Evolutionary conservation across 2,113 vertebrate species (phyloP).

Genomic region (Gnathonemus longibarbis): DNA sequence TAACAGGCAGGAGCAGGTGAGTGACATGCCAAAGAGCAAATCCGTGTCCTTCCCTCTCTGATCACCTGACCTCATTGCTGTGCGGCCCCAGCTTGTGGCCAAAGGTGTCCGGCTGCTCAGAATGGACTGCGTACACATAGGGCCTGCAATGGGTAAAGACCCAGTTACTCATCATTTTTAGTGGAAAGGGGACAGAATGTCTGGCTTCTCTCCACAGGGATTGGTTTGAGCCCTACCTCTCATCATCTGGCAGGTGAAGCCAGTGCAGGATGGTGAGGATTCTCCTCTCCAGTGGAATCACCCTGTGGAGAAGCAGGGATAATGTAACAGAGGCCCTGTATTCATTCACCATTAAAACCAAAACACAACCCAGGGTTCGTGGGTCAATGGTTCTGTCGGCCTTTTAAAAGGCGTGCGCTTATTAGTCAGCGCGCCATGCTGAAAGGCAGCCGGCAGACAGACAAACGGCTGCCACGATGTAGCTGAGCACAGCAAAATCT

Average conservation of each 20-base stretch:
- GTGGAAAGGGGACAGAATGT: neutral
- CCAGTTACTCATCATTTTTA: neutral
- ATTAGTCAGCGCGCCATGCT: neutral
- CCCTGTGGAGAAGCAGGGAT: slow-evolving; percentile 50
- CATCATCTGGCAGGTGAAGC: slow-evolving; percentile 76
- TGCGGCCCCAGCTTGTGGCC: slow-evolving; percentile 88
- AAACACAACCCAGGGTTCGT: neutral
- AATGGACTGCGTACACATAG: slow-evolving; percentile 90
- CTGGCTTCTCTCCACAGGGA: neutral
- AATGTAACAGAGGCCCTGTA: neutral
- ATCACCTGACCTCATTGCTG: slow-evolving; percentile 77
- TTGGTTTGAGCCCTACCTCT: slow-evolving; percentile 61
- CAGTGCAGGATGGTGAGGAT: slow-evolving; percentile 86
- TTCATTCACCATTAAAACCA: neutral
- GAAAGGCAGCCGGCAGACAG: neutral
- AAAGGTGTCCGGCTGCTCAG: slow-evolving; percentile 88
- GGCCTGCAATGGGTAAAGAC: slow-evolving; percentile 62
- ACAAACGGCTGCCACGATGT: neutral
- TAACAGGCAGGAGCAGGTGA: neutral
- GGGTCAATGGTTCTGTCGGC: neutral
- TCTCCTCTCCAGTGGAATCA: slow-evolving; percentile 85
- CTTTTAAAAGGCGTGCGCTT: neutral
- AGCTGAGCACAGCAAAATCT: neutral
- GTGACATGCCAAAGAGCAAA: neutral
- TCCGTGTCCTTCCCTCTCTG: neutral